Conservation (phyloP, 2,888 invertebrate genomes). For the Lasioglossum calceatum region DNA sequence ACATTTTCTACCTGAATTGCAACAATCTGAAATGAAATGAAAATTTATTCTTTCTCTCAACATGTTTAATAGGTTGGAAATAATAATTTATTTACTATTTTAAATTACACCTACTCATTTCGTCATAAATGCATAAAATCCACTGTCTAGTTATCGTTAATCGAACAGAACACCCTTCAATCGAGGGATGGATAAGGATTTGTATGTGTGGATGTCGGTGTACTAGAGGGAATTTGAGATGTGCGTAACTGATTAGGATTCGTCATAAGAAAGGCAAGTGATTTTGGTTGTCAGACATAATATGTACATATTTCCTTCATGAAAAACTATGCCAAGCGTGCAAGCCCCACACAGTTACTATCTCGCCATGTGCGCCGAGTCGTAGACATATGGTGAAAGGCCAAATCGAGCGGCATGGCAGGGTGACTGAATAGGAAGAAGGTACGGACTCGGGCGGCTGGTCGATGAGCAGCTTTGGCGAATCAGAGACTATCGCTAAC, state of each 20-base stretch:
- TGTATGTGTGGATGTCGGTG: neutral
- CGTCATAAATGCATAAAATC: no score
- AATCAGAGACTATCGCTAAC: neutral
- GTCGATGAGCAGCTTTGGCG: neutral
- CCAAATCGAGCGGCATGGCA: neutral
- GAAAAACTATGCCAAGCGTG: slow-evolving; percentile 3
- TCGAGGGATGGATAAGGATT: neutral
- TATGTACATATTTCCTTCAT: neutral
- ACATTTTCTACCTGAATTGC: no score
- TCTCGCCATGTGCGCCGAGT: neutral
- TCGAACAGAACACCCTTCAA: neutral
- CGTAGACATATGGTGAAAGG: neutral
- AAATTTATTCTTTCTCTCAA: no score
- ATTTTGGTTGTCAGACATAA: neutral
- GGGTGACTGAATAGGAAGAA: neutral
- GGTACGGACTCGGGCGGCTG: neutral
- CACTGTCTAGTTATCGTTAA: neutral
- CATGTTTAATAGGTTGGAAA: no score
- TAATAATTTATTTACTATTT: no score
- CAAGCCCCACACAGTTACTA: neutral
- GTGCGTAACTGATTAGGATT: neutral
- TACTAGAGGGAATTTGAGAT: neutral
- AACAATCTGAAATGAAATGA: no score
- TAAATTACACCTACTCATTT: no score
- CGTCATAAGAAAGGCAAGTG: neutral